Evolutionary conservation across 2,113 vertebrate genomes (phyloP).

Genomic region (Maccullochella peelii): DNA sequence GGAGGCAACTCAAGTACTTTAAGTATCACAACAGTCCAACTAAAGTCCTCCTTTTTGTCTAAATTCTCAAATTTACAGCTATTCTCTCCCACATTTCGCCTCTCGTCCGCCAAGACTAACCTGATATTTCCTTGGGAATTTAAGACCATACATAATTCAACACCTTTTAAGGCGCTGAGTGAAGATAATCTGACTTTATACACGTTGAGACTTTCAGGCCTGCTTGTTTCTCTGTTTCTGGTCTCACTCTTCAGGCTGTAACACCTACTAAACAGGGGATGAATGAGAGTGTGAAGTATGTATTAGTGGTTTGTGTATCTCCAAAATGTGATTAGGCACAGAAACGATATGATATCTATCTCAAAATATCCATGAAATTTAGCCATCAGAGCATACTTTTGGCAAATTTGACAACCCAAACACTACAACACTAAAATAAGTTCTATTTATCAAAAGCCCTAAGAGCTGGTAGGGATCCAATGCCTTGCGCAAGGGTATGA

Average conservation of each 20-base stretch:
- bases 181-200: constrained; percentile 2
- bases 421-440: background rate
- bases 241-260: background rate
- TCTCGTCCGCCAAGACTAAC: background rate
- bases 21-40: background rate
- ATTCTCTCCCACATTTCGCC: background rate
- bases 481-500: constrained; percentile 39
- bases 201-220: background rate
- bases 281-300: background rate
- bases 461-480: background rate
- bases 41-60: background rate
- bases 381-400: background rate
- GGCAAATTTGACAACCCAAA: background rate
- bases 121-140: background rate
- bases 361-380: background rate
- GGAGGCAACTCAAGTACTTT: background rate
- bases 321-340: background rate
- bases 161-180: background rate
- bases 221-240: background rate
- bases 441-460: background rate
- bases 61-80: background rate
- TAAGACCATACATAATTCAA: background rate
- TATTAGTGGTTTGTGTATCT: background rate
- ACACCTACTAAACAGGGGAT: background rate
- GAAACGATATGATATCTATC: background rate